Evolutionary conservation across 2,888 invertebrate genomes (phyloP), one percentile per base, ranked within the genome.

Genomic region (Ctena decussata): DNA sequence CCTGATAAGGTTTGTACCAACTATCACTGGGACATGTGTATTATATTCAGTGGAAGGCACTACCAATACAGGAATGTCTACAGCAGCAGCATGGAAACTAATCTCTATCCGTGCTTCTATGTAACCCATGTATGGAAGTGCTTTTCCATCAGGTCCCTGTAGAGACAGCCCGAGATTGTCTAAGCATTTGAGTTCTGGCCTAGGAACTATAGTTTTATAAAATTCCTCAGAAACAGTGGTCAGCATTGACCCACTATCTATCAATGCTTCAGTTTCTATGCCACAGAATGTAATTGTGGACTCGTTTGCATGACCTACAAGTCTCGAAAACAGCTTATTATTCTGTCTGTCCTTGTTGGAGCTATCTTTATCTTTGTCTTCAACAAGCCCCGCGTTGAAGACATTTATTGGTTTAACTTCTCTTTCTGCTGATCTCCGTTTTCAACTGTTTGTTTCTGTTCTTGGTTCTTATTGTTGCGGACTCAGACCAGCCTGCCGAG

Each of bases 211-310:
- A 5, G 71, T 35, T 3, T 35, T n/a, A 39, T 60, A 73, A 12
- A 71, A 72, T n/a, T 57, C 57, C 21, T 44, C 46, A 53, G 53
- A 53, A 21, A 72, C 27, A n/a, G 72, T 71, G 30, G 69, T 79
- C 0, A 79, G 37, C 79, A 57, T 71, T 24, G 72, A 79, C 39
- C 79, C 79, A 11, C 69, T 79, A 39, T 79, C 79, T 21, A 79
- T 72, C 27, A 79, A 57, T 27, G 79, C 72, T 18, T 71, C 41
- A 18, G 44, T 35, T 57, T 15, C 27, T 5, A 27, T 11, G 3
- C 71, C 71, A 18, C 49, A 44, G 3, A 73, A 41, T 27, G 2
- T 12, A 73, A 73, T 30, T 6, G 15, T 2, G 21, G 39, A 30
- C 12, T 75, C 75, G 35, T 57, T 53, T 24, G 75, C 30, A 12